Percentiles rank a stretch among this genome's conserved stretches.
Conservation (phyloP, 2,113 vertebrate species). For the Cephalopterus ornatus region DNA sequence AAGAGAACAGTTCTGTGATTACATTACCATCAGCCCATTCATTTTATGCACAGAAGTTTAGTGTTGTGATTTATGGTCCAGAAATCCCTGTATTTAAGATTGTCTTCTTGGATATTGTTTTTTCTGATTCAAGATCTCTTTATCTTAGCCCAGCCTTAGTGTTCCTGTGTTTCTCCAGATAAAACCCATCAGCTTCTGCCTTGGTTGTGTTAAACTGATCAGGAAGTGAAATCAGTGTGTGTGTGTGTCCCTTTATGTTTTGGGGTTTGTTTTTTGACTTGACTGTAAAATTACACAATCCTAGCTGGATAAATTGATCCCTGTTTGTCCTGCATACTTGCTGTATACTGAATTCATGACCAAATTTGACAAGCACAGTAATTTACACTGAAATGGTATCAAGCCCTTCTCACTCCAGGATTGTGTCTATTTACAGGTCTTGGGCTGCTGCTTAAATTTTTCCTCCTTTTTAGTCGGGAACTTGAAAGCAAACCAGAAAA, state of each 20-base stretch:
- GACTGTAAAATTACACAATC: neutral
- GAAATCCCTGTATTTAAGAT: slow-evolving; percentile 6
- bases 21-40: slow-evolving; percentile 28
- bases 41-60: slow-evolving; percentile 9
- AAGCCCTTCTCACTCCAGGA: neutral
- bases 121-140: neutral
- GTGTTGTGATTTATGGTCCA: slow-evolving; percentile 1
- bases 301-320: neutral
- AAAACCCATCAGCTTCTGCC: neutral
- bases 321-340: neutral
- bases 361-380: neutral
- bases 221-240: neutral
- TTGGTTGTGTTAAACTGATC: neutral
- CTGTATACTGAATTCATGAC: neutral
- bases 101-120: neutral
- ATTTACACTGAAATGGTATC: neutral
- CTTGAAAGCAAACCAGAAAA: neutral
- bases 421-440: neutral
- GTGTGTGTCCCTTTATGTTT: neutral
- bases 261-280: neutral
- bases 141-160: neutral
- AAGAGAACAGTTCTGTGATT: slow-evolving; percentile 33
- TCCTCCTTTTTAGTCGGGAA: neutral
- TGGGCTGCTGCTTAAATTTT: neutral
- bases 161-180: neutral